Evolutionary conservation across 2,888 invertebrate genomes (phyloP), one percentile per base, ranked within the genome.

Genomic region (Eulithis testata): DNA sequence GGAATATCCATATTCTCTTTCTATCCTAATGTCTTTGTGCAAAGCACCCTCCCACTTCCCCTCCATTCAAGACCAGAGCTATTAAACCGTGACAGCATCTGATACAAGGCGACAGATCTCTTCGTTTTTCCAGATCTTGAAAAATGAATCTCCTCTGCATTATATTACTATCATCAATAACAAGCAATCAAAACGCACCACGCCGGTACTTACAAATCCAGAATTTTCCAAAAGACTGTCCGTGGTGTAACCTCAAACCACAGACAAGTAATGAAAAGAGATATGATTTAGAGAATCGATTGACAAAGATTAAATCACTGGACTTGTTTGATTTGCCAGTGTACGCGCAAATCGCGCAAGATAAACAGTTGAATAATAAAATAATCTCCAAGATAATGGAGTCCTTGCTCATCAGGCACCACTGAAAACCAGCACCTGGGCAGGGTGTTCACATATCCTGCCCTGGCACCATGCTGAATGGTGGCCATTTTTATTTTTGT

Each of bases 311-410:
- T 36, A n/a, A n/a, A 7, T 12, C 14, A 4, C 2, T 61, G 12
- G 43, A 55, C 11, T 43, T 56, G 4, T 62, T 56, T 14, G 50
- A 62, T 14, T n/a, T 56, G 7, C 62, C 62, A 2, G 9, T 44
- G 0, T 55, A 50, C 9, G 56, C 62, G 2, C 50, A 62, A 4
- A 51, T 56, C 2, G 14, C 51, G 11, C n/a, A 55, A 21, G 37
- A 56, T 11, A 61, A 50, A 11, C 43, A 50, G 44, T 44, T 50
- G 2, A 55, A 44, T 43, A 52, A 27, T 11, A 31, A 60, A 12
- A 31, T 51, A 6, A 9, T 60, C 0, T 43, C 27, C 2, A 21
- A 51, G 37, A 43, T 59, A 4, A 50, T 59, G 51, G 59, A 59
- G 5, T 21, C 21, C 1, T 9, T 59, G 40, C 27, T 37, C 6